Percentiles rank a stretch among this genome's conserved stretches.
phyloP scores from a whole-genome alignment of 2,113 vertebrate species.

The Xyliphius kryptos region DNA sequence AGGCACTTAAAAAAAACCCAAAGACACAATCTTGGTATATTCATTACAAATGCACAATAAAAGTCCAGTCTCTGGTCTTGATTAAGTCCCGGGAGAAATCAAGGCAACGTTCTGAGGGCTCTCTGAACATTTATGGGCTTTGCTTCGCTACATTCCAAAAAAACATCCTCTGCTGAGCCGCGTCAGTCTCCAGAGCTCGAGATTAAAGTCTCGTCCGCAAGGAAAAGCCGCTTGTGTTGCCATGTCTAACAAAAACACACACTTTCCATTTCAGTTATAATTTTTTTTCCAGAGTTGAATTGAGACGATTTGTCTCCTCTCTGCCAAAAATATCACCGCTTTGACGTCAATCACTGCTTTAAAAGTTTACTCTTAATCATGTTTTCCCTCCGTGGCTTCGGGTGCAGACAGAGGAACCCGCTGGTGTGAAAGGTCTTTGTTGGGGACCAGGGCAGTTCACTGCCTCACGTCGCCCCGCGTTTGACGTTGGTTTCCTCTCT shows the following conservation, averaged over 20 bases:
- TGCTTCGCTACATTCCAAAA: constrained; percentile 25
- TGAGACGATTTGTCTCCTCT: too few species aligned
- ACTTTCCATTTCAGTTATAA: constrained; percentile 34
- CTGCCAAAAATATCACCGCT: constrained; percentile 20
- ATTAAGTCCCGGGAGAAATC: constrained; percentile 26
- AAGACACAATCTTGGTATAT: too few species aligned
- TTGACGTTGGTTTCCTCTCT: constrained; percentile 71
- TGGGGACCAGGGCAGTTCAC: too few species aligned
- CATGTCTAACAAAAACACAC: constrained; percentile 26
- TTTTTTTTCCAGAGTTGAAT: too few species aligned
- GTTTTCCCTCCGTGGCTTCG: constrained; percentile 12
- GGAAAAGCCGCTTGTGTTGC: too few species aligned
- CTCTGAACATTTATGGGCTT: constrained; percentile 9
- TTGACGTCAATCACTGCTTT: constrained; percentile 26
- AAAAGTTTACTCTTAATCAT: constrained; percentile 10
- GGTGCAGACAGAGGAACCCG: not conserved
- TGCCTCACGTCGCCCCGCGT: constrained; percentile 62
- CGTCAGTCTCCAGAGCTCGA: constrained; percentile 12
- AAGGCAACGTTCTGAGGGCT: constrained; percentile 27
- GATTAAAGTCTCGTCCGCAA: constrained; percentile 6
- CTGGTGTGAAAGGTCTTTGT: too few species aligned
- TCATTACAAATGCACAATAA: too few species aligned
- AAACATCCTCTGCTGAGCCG: constrained; percentile 18
- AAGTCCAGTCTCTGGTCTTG: too few species aligned
- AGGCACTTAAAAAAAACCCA: too few species aligned